Evolutionary conservation across 2,888 invertebrate genomes (phyloP), one percentile per base, ranked within the genome.

Genomic region (Stramonita haemastoma): DNA sequence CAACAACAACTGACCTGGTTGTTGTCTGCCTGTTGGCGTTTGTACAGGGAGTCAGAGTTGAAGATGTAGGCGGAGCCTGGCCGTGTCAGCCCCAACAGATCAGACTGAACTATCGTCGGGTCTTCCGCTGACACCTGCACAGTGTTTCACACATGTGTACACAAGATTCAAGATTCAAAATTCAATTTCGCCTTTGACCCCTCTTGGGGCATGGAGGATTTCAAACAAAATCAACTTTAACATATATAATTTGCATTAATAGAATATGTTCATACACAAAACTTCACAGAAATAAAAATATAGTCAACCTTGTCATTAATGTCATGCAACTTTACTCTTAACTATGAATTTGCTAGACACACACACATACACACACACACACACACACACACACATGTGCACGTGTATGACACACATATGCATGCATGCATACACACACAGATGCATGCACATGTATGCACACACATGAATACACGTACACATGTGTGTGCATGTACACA

Each of bases 21-120:
- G 26, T 57, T 86, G 81, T 90, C 88, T 34, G n/a, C 70, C 1
- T 60, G 34, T 34, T 60, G 56, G 13, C 77, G 60, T 19, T 66
- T 66, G 29, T 83, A 15, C 89, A 87, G 36, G 32, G 87, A 91
- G 73, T 93, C 93, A 32, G 93, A 91, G 90, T 92, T 93, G 87
- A 94, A 93, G 26, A 93, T 92, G 89, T 94, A 94, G 11, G 94
- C 93, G 34, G 94, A 94, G 0, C 94, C 94, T 70, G 94, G 94
- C n/a, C 93, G 91, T 15, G 94, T 94, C 88, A 90, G 87, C 1
- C 89, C 79, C 36, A 93, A 92, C 88, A 92, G 91, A n/a, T 93
- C 93, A 70, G 92, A 90, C 85, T 92, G 92, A 5, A 91, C 92
- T 87, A 93, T 90, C 13, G 92, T 90, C 13, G 93, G 93, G 81